These are phyloP conservation scores for Enteromius trimaculatus DNA, from an alignment of 2,797 vertebrate genomes.

Conservation along the genomic window DNA sequence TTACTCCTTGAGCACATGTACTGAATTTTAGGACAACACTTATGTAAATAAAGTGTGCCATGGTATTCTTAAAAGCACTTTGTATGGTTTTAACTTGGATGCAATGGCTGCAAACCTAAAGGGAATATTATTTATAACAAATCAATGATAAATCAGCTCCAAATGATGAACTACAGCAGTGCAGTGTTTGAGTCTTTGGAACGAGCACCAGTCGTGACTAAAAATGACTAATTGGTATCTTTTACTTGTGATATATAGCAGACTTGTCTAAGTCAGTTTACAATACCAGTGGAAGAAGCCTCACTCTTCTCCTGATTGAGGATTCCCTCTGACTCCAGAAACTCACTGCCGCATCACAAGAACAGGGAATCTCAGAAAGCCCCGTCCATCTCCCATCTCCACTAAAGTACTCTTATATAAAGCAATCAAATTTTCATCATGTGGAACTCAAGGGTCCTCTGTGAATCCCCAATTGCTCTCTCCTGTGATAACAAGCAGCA, in stretches of 20 bases:
- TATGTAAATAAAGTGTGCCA: not conserved
- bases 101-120: not conserved
- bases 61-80: not conserved
- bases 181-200: not conserved
- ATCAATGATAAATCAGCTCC: not conserved
- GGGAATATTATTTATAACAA: not conserved
- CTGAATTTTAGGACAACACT: not conserved
- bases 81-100: not conserved
- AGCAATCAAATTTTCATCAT: conserved; percentile 42
- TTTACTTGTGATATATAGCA: not conserved
- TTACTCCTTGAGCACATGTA: not conserved
- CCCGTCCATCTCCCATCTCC: not conserved
- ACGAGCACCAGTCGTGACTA: not conserved
- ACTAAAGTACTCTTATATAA: conserved; percentile 37
- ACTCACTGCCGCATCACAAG: not conserved
- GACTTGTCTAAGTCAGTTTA: not conserved
- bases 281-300: not conserved
- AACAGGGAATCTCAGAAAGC: conserved; percentile 12
- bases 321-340: not conserved
- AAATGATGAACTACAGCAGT: not conserved
- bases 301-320: not conserved
- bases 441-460: conserved; percentile 18
- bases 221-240: not conserved
- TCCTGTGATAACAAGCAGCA: conserved; percentile 6
- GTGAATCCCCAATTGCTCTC: not conserved